Conservation (phyloP, 2,113 vertebrate species). For the Alethe diademata region DNA sequence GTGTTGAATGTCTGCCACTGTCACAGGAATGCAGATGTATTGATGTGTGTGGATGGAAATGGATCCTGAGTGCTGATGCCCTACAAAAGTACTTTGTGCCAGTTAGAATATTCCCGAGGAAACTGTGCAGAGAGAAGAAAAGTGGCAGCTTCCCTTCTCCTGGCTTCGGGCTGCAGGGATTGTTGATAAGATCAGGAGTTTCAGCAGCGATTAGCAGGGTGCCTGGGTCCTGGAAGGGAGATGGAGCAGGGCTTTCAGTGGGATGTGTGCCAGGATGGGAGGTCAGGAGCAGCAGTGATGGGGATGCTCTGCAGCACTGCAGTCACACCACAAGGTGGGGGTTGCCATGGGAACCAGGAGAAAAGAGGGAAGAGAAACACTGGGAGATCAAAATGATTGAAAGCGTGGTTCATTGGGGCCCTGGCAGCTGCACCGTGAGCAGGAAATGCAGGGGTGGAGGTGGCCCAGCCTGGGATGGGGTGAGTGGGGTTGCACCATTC, state of each 20-base stretch:
- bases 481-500: background rate
- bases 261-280: background rate
- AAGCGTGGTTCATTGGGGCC: background rate
- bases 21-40: background rate
- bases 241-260: rapidly evolving
- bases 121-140: background rate
- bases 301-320: slow-evolving; percentile 4
- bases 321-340: background rate
- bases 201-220: background rate
- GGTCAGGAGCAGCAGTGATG: background rate
- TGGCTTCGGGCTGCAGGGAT: background rate
- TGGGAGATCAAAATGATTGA: background rate
- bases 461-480: rapidly evolving
- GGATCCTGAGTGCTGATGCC: background rate
- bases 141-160: background rate
- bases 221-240: background rate
- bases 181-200: background rate
- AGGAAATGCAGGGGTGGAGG: background rate
- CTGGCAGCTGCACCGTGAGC: background rate
- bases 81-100: background rate
- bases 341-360: slow-evolving; percentile 44
- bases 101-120: background rate
- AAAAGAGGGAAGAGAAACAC: background rate
- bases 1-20: background rate
- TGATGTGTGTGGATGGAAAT: background rate